phyloP scores from a whole-genome alignment of 2,888 invertebrate species.

The Drosophila cyrtoloma region DNA sequence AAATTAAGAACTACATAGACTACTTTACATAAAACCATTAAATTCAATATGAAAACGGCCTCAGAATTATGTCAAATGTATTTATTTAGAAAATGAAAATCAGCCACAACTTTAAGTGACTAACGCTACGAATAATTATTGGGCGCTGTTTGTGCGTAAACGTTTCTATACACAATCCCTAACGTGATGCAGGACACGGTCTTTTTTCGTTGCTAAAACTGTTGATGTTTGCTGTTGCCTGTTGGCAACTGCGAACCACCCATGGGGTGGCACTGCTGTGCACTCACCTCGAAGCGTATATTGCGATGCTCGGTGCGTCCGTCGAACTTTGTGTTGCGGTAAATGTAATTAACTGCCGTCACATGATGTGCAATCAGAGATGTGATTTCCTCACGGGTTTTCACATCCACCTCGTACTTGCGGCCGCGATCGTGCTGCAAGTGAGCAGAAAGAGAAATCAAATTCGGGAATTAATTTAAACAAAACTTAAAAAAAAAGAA shows the following conservation, averaged over 20 bases:
- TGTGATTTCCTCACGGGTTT: constrained; percentile 98
- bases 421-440: constrained; percentile 90
- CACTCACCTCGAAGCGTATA: constrained; percentile 96
- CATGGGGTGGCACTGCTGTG: constrained; percentile 38
- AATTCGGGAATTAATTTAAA: constrained; percentile 29
- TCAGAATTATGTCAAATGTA: not conserved
- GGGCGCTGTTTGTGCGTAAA: constrained; percentile 24
- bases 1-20: too few relatives aligned
- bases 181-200: constrained; percentile 13
- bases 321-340: constrained; percentile 97
- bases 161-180: constrained; percentile 7
- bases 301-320: constrained; percentile 95
- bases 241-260: constrained; percentile 33
- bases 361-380: constrained; percentile 99
- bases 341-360: constrained; percentile 98
- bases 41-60: not conserved
- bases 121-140: constrained; percentile 34
- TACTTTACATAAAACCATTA: not conserved
- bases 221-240: constrained; percentile 20
- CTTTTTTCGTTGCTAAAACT: constrained; percentile 39
- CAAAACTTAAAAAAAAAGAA: constrained; percentile 8
- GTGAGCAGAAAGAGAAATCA: constrained; percentile 15
- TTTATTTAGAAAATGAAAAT: not conserved
- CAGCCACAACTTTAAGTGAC: not conserved
- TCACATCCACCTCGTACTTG: constrained; percentile 90